Evolutionary conservation across 2,888 invertebrate species (phyloP), one percentile per base, ranked within the genome.

Genomic region (Hydrotaea cyrtoneurina): DNA sequence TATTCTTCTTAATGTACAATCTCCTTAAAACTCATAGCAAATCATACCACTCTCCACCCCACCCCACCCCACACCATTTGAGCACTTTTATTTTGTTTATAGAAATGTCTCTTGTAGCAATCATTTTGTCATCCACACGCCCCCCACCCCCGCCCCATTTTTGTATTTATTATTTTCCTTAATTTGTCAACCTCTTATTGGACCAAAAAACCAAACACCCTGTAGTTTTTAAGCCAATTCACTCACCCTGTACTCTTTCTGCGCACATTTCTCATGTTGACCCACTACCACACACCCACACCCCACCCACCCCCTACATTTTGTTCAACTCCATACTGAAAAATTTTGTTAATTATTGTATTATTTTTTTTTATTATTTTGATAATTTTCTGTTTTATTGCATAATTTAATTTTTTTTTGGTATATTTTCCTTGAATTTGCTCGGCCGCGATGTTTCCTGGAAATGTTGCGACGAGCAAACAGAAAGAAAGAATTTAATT

Each of bases 171-270:
- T 78, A 77, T 80, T 69, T 79, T 73, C 55, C 75, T 88, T 86
- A 88, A 86, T 89, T 87, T 43, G 85, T 85, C 86, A 76, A 86
- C 89, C 88, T 90, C 89, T 88, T 91, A 92, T 94, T 93, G 92
- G 92, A 92, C 92, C 93, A 93, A 93, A 93, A 93, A 93, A 92
- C 93, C 92, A 91, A n/a, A n/a, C n/a, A n/a, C n/a, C n/a, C n/a
- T n/a, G 93, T 90, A 94, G 93, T 93, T 89, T 90, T 89, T 88
- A 91, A 93, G 93, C 87, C 82, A 83, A 86, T 75, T 76, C 73
- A 64, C 21, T n/a, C 46, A 55, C 59, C 43, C 71, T 74, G 31
- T 23, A n/a, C 46, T 43, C 26, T 53, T 77, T 76, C 13, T 13
- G 50, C 50, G n/a, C 50, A 15, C 50, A 50, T 50, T 50, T 50